Conservation (phyloP, 2,113 vertebrate genomes). For the Cochlearius cochlearius region DNA sequence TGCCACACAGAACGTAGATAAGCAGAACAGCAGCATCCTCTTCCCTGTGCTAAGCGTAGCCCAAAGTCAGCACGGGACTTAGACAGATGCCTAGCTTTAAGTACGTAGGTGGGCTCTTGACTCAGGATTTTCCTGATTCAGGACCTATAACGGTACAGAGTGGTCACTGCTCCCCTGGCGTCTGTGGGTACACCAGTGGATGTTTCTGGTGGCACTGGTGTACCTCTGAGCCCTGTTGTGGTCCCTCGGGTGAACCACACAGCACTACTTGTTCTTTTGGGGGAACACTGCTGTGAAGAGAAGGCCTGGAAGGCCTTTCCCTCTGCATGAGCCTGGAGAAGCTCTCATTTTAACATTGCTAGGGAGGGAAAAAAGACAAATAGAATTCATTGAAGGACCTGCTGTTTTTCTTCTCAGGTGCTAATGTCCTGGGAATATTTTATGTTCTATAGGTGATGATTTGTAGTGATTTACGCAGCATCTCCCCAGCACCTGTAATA, state of each 20-base stretch:
- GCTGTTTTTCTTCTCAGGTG: neutral
- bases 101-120: neutral
- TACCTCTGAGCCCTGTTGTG: neutral
- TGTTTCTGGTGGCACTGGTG: neutral
- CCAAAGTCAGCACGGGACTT: neutral
- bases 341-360: neutral
- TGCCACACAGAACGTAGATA: neutral
- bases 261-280: neutral
- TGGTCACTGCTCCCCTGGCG: neutral
- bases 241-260: neutral
- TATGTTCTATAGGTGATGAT: neutral
- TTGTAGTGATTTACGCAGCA: neutral
- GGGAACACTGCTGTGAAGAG: neutral
- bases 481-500: neutral
- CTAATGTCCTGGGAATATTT: neutral
- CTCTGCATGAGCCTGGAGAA: neutral
- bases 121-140: neutral
- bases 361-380: neutral
- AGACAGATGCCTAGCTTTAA: neutral
- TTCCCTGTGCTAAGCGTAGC: neutral
- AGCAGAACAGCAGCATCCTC: neutral
- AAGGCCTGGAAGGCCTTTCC: neutral
- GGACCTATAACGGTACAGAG: neutral
- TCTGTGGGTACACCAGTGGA: fast-evolving
- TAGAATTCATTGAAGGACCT: neutral